A percentile compares a stretch with the other conserved stretches of the same genome.
Conservation (phyloP, 2,113 vertebrate species). For the Hemiprocne comata region DNA sequence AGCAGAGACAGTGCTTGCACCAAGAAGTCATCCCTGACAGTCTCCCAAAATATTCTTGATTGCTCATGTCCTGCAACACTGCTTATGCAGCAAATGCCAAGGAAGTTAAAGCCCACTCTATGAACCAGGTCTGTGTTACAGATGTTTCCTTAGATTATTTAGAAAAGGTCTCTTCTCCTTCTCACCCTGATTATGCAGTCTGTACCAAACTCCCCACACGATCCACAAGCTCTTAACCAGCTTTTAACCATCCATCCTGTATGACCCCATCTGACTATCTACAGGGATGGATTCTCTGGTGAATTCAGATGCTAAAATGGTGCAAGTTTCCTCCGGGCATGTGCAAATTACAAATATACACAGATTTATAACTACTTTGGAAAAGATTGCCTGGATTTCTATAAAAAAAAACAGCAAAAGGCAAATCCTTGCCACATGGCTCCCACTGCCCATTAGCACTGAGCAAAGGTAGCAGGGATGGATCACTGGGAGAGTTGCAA, state of each 20-base stretch:
- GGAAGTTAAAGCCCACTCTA: background rate
- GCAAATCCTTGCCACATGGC: background rate
- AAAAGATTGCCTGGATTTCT: background rate
- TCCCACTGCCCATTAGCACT: background rate
- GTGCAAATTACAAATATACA: background rate
- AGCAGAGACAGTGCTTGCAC: background rate
- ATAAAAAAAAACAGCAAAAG: background rate
- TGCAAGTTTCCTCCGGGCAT: background rate
- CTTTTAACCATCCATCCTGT: background rate
- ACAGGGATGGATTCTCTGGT: background rate
- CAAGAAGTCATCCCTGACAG: background rate
- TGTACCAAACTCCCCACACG: background rate
- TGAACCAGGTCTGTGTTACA: background rate
- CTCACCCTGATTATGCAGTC: background rate
- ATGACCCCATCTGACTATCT: background rate
- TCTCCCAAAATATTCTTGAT: background rate
- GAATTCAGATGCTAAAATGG: background rate
- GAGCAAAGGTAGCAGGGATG: background rate
- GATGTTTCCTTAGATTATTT: background rate
- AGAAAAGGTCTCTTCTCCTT: background rate
- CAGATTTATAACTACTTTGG: background rate
- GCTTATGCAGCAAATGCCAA: background rate
- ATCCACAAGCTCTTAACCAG: background rate
- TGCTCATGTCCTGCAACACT: background rate
- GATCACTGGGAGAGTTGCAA: background rate